Conservation (phyloP, 2,113 vertebrate species). For the Epinephelus cyanopodus region DNA sequence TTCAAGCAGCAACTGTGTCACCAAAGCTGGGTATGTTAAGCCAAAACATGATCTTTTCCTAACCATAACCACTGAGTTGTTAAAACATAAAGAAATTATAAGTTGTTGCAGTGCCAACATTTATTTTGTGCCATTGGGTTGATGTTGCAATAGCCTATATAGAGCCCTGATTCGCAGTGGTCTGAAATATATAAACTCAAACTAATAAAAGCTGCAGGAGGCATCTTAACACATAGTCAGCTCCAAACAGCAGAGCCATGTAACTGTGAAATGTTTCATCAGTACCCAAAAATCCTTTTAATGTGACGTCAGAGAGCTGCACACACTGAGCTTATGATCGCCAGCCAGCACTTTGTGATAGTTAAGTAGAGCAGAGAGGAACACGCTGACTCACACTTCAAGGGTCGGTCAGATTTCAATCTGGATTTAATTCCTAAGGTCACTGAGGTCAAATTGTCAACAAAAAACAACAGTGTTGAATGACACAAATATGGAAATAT, state of each 20-base stretch:
- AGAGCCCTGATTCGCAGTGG: neutral
- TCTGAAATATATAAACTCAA: neutral
- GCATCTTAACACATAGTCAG: neutral
- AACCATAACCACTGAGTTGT: too few species aligned
- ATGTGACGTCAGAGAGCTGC: neutral
- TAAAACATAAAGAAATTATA: too few species aligned
- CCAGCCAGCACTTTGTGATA: neutral
- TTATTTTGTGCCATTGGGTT: too few species aligned
- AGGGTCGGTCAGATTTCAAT: neutral
- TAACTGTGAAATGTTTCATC: neutral
- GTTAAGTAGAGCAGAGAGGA: neutral
- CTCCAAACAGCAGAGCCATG: neutral
- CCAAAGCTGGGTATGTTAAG: too few species aligned
- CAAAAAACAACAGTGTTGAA: neutral
- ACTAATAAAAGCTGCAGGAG: conserved; percentile 15
- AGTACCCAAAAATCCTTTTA: neutral
- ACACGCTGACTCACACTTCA: neutral
- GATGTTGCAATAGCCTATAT: too few species aligned
- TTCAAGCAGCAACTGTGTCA: too few species aligned
- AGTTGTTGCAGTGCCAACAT: too few species aligned
- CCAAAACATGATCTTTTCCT: too few species aligned
- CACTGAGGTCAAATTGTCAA: neutral
- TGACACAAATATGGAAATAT: neutral
- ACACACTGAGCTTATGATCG: neutral
- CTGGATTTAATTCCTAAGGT: neutral